Base-by-base conservation (phyloP, 2,797 vertebrate genomes). In the Mus caroli region DNA sequence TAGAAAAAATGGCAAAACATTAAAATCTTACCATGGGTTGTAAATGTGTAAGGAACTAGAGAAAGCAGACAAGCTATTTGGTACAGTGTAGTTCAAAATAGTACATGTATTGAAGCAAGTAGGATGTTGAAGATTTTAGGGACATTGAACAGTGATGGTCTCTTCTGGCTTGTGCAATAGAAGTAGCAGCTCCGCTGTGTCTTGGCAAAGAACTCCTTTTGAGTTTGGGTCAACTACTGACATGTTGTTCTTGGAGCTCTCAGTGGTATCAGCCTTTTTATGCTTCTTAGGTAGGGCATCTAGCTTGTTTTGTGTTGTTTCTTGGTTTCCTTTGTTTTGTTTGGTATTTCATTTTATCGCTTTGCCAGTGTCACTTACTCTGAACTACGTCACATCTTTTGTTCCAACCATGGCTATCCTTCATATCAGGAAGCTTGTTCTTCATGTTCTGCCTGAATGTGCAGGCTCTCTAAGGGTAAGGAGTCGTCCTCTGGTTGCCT, bases 1-100 rank as follows among this genome's bases (percentile, higher is more conserved):
- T 71, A 71, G 69, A 37, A 37, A 67, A 71, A 71, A 71, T 37
- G 54, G 64, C 62, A 78, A 88, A 95, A 89, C 24, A 84, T 77
- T 75, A 64, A 40, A 88, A 77, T 52, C 34, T 86, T n/a, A 78
- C 6, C 77, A 9, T 46, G 52, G 52, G 20, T 85, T 88, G 77
- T 2, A 77, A 54, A 86, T 20, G 14, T 43, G 46, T 12, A 75
- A 62, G 34, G 22, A 90, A 50, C 67, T 37, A 3, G 31, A 87
- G 69, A 94, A 87, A 40, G 3, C 37, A 93, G 37, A 11, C 90
- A 75, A 26, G 12, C n/a, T 31, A 88, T 64, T 62, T 69, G 64
- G 28, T 75, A 40, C 0, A 60, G 3, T 75, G 3, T 1, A 13
- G 71, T 52, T 91, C 78, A 88, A 73, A 88, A 75, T 15, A 82